phyloP scores from a whole-genome alignment of 2,113 vertebrate genomes.

The Larimichthys polyactis region DNA sequence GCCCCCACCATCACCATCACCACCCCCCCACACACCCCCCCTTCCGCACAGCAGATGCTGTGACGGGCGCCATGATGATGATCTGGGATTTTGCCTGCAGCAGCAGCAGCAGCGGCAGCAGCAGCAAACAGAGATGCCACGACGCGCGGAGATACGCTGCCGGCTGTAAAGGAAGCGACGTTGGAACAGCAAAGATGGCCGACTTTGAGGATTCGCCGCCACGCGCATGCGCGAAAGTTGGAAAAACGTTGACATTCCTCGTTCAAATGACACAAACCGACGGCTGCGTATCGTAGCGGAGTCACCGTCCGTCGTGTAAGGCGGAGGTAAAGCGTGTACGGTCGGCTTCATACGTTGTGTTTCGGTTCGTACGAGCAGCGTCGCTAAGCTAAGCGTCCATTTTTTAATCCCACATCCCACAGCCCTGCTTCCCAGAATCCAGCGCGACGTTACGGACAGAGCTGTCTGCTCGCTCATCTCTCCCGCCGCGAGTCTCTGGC shows the following conservation, averaged over 20 bases:
- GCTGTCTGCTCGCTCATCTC: constrained; percentile 1
- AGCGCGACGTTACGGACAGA: constrained; percentile 20
- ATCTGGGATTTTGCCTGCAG: constrained; percentile 83
- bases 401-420: constrained; percentile 27
- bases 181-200: constrained; percentile 56
- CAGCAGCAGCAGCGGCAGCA: constrained; percentile 80
- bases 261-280: rapidly evolving
- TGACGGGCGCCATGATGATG: constrained; percentile 85
- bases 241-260: not conserved
- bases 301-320: rapidly evolving
- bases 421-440: constrained; percentile 67
- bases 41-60: constrained; percentile 78
- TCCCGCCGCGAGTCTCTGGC: constrained; percentile 38
- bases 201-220: not conserved
- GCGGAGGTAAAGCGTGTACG: rapidly evolving
- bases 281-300: rapidly evolving
- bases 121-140: constrained; percentile 64
- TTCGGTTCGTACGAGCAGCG: not conserved
- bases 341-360: not conserved
- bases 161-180: not conserved
- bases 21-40: constrained; percentile 15
- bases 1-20: constrained; percentile 30
- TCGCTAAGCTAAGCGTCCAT: constrained; percentile 1
- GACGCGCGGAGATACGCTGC: not conserved
- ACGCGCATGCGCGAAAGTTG: constrained; percentile 50